Evolutionary conservation across 2,113 vertebrate species (phyloP).

Genomic region (Gavialis gangeticus): DNA sequence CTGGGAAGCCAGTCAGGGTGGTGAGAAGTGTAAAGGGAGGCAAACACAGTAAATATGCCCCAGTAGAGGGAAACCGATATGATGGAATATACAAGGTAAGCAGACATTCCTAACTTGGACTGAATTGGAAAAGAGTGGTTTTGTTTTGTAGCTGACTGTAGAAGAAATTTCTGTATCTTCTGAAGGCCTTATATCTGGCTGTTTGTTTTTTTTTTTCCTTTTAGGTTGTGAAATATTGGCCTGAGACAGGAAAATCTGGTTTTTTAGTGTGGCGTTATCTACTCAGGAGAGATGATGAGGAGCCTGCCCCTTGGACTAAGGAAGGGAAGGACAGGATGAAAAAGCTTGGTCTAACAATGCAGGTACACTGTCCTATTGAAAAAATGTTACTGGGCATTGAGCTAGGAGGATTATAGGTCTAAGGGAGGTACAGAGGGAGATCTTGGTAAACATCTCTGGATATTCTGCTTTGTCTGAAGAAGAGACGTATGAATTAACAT

Average conservation of each 20-base stretch:
- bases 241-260: slow-evolving; percentile 95
- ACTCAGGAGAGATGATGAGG: slow-evolving; percentile 90
- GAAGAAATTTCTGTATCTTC: fast-evolving
- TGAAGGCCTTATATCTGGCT: not conserved
- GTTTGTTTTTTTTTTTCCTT: not conserved
- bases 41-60: slow-evolving; percentile 94
- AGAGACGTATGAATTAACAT: not conserved
- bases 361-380: slow-evolving; percentile 78
- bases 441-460: not conserved
- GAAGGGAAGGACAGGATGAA: slow-evolving; percentile 95
- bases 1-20: slow-evolving; percentile 93
- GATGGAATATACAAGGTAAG: slow-evolving; percentile 97
- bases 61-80: slow-evolving; percentile 93
- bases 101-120: fast-evolving
- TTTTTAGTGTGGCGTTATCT: slow-evolving; percentile 97
- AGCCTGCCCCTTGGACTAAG: slow-evolving; percentile 94
- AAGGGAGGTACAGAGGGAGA: too few species aligned
- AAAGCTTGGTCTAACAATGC: slow-evolving; percentile 92
- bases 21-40: slow-evolving; percentile 93
- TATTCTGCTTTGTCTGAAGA: not conserved
- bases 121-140: fast-evolving
- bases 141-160: not conserved
- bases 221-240: slow-evolving; percentile 97
- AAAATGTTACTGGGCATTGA: fast-evolving
- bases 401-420: not conserved